Percentiles rank a stretch among this genome's conserved stretches.
These are phyloP conservation scores for Selenia dentaria DNA, from an alignment of 2,888 invertebrate genomes.

Conservation along the genomic window DNA sequence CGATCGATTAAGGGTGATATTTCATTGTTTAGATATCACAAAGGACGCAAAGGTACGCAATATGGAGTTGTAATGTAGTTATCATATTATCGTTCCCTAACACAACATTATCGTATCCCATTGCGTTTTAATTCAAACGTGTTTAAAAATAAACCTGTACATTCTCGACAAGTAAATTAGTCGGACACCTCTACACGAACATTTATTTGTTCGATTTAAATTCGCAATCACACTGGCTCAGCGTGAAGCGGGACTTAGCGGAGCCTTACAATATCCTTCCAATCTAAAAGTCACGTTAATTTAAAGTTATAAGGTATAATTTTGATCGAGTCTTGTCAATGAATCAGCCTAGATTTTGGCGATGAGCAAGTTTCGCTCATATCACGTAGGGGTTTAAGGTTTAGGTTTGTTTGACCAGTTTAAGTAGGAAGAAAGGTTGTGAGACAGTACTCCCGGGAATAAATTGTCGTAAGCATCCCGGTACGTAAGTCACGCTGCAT, in stretches of 20 bases:
- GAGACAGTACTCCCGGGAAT: conserved; percentile 56
- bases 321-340: neutral
- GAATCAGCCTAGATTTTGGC: conserved; percentile 5
- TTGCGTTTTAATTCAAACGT: conserved; percentile 31
- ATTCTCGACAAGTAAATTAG: conserved; percentile 58
- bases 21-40: too few species aligned
- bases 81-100: too few species aligned
- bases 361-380: conserved; percentile 8
- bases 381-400: conserved; percentile 9
- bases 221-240: conserved; percentile 54
- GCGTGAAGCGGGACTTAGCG: conserved; percentile 38
- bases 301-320: conserved; percentile 1
- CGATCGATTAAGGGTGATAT: too few species aligned
- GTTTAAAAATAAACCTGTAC: conserved; percentile 35
- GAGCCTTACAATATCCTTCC: conserved; percentile 8
- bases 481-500: conserved; percentile 70
- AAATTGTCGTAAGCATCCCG: conserved; percentile 74
- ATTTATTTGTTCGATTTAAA: conserved; percentile 53
- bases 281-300: conserved; percentile 25
- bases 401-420: conserved; percentile 27
- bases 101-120: conserved; percentile 11
- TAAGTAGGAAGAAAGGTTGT: conserved; percentile 44
- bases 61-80: too few species aligned
- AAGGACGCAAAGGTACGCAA: too few species aligned
- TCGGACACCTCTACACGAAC: conserved; percentile 40